Percentiles rank a stretch among this genome's conserved stretches.
phyloP scores from a whole-genome alignment of 2,888 invertebrate species.

The Rhingia rostrata region DNA sequence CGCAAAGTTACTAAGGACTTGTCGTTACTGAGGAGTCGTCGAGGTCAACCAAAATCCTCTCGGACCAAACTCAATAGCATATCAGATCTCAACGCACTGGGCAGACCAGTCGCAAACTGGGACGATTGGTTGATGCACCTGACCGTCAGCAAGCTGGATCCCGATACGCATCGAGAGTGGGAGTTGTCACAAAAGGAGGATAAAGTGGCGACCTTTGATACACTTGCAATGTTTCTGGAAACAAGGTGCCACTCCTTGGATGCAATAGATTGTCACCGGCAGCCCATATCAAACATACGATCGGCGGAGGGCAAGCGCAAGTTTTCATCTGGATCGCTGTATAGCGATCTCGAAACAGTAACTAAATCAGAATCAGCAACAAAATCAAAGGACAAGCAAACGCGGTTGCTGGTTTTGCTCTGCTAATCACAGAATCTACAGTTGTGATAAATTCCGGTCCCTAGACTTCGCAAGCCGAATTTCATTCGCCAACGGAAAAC shows the following conservation, averaged over 20 bases:
- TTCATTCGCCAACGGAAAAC: conserved; percentile 12
- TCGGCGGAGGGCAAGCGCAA: neutral
- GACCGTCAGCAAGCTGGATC: conserved; percentile 30
- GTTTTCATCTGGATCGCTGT: neutral
- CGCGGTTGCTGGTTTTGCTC: too few relatives aligned
- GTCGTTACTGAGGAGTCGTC: too few relatives aligned
- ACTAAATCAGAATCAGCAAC: neutral
- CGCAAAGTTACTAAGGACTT: too few relatives aligned
- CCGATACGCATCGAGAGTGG: conserved; percentile 38
- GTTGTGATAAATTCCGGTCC: conserved; percentile 21
- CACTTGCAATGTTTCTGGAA: conserved; percentile 19
- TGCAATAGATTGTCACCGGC: conserved; percentile 7
- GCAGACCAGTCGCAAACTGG: conserved; percentile 42
- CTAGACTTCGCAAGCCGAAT: conserved; percentile 7
- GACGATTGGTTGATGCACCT: conserved; percentile 57
- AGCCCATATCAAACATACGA: neutral
- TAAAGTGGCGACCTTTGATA: conserved; percentile 32
- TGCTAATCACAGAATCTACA: conserved; percentile 21
- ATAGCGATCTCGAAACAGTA: neutral
- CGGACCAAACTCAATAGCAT: conserved; percentile 39
- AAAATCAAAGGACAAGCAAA: too few relatives aligned
- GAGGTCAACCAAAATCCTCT: too few relatives aligned
- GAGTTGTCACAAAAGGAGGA: conserved; percentile 18
- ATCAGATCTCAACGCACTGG: conserved; percentile 26
- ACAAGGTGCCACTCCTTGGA: conserved; percentile 30